Base-by-base conservation (phyloP, 1,140 invertebrate genomes). In the Vanessa tameamea region DNA sequence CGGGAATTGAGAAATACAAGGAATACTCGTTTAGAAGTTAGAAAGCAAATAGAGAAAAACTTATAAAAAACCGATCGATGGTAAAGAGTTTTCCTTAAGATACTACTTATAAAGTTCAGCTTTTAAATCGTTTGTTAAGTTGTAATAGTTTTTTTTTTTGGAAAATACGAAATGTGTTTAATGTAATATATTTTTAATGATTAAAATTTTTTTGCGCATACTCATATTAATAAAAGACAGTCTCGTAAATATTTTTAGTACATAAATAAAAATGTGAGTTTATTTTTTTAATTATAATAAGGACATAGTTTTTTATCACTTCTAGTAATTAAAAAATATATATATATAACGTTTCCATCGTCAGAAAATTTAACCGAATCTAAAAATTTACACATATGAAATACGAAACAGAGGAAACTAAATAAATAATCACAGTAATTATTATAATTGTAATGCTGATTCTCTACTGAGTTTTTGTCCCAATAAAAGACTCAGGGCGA, bases 401-500 rank as follows among this genome's bases (percentile, higher is more conserved):
- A 51, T 51, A 43, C 9, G 1, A 43, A 43, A 43, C 37, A 43
- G 1, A 43, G 9, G 37, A 43, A 15, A 51, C n/a, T 51, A 51
- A 51, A 15, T 4, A 51, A 51, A 13, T 51, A 51, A 12, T 51
- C 57, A 61, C 5, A 5, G 5, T 61, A 37, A 12, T 31, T 61
- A 37, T 4, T 23, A 26, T 23, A 23, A 57, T 26, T 12, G 55
- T 16, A 31, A 26, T 23, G 47, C 4, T 48, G 59, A 64, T 43
- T 31, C 64, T 72, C 70, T 59, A 61, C 51, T 48, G 59, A 61
- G 31, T 48, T 73, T 66, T 67, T 73, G 53, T 66, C 65, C 47
- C 55, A 51, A 70, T 70, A 75, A 79, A 78, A 82, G 77, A 77
- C 79, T 85, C 77, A 77, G 78, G 68, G 76, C 72, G 75, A 68